Evolutionary conservation across 2,113 vertebrate genomes (phyloP).

Genomic region (Chrysemys picta): DNA sequence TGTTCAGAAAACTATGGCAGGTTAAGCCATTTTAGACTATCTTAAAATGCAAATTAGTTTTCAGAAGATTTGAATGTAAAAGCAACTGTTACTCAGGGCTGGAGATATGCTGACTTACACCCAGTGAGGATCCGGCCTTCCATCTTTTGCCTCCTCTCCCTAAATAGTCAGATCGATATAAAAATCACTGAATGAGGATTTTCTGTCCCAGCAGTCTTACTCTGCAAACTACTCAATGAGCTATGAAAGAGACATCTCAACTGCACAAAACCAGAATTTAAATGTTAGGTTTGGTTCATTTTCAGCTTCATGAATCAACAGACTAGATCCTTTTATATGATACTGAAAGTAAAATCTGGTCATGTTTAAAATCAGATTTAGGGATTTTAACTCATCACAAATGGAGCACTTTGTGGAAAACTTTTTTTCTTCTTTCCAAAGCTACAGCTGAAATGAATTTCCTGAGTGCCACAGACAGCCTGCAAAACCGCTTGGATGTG

Average conservation of each 20-base stretch:
- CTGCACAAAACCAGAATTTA: conserved; percentile 77
- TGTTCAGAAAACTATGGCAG: background rate
- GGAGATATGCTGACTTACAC: conserved; percentile 49
- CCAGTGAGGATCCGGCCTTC: conserved; percentile 43
- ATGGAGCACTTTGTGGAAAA: background rate
- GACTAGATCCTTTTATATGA: conserved; percentile 57
- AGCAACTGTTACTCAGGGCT: conserved; percentile 57
- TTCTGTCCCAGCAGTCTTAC: conserved; percentile 71
- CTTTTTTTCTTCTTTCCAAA: background rate
- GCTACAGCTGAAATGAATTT: background rate
- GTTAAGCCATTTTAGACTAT: conserved; percentile 28
- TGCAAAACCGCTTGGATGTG: background rate
- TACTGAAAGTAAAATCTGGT: conserved; percentile 69
- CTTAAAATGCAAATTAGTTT: conserved; percentile 60
- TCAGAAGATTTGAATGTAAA: conserved; percentile 65
- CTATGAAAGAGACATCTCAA: conserved; percentile 77
- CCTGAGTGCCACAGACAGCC: background rate
- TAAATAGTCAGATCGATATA: conserved; percentile 75
- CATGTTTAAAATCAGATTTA: conserved; percentile 70
- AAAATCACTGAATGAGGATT: conserved; percentile 74
- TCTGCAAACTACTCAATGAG: conserved; percentile 78
- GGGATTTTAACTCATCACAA: conserved; percentile 21
- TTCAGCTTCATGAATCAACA: conserved; percentile 75
- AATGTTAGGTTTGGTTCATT: conserved; percentile 80
- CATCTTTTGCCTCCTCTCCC: conserved; percentile 54